Conservation (phyloP, 2,888 invertebrate species). For the Spilarctia lutea region DNA sequence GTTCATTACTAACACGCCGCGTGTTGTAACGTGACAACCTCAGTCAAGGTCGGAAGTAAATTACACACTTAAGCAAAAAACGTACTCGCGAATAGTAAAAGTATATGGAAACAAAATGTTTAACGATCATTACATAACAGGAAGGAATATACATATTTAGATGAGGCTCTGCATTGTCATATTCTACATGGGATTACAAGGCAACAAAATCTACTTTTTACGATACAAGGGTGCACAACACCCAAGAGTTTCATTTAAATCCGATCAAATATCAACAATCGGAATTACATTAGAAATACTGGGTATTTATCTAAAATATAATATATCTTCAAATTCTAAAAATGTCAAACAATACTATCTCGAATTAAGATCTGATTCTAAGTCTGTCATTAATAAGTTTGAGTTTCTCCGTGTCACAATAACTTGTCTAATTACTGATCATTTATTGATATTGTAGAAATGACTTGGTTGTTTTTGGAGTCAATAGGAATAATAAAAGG, state of each 20-base stretch:
- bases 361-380: neutral
- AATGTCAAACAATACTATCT: neutral
- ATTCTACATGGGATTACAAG: neutral
- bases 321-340: neutral
- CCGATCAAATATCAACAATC: neutral
- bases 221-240: neutral
- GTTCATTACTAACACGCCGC: neutral
- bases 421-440: no score
- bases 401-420: neutral
- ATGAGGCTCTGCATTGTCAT: neutral
- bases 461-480: conserved; percentile 18
- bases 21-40: neutral
- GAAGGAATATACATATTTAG: neutral
- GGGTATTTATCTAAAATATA: neutral
- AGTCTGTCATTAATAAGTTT: neutral
- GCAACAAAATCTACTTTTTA: neutral
- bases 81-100: neutral
- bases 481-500: conserved; percentile 33
- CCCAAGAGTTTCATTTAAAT: neutral
- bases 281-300: neutral
- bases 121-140: neutral
- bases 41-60: neutral
- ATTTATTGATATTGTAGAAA: conserved; percentile 14
- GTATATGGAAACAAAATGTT: neutral
- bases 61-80: neutral